These are phyloP conservation scores for Neolamprologus fasciatus DNA, from an alignment of 2,113 vertebrate species.

Conservation along the genomic window DNA sequence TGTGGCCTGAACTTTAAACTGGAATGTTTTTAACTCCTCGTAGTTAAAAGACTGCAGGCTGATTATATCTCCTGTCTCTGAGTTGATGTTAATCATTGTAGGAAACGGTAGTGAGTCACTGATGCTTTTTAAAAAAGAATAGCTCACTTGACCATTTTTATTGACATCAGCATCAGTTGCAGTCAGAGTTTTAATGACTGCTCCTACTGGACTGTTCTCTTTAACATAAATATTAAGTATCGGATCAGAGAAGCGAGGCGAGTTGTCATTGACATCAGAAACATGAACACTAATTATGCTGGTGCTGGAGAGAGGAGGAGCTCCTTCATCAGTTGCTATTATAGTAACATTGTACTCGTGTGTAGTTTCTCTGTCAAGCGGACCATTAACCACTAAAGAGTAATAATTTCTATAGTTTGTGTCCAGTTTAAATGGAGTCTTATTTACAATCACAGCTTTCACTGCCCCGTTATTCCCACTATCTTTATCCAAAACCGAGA, in stretches of 20 bases:
- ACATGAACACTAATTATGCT: neutral
- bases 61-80: conserved; percentile 61
- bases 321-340: conserved; percentile 75
- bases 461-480: conserved; percentile 62
- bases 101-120: neutral
- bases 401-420: conserved; percentile 66
- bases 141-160: neutral
- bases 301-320: conserved; percentile 33
- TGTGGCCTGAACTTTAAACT: conserved; percentile 75
- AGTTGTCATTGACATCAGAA: conserved; percentile 63
- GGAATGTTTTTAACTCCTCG: conserved; percentile 71
- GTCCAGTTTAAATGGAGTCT: conserved; percentile 52
- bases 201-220: neutral
- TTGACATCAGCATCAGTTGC: neutral
- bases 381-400: conserved; percentile 46
- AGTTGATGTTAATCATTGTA: conserved; percentile 13
- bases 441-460: neutral
- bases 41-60: conserved; percentile 78
- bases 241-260: conserved; percentile 9
- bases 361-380: conserved; percentile 63
- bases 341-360: conserved; percentile 56
- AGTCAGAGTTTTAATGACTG: neutral
- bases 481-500: conserved; percentile 76
- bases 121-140: neutral
- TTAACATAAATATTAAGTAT: neutral